A percentile compares a stretch with the other conserved stretches of the same genome.
These are phyloP conservation scores for Petrocephalus sullivani DNA, from an alignment of 2,797 vertebrate genomes.

Conservation along the genomic window DNA sequence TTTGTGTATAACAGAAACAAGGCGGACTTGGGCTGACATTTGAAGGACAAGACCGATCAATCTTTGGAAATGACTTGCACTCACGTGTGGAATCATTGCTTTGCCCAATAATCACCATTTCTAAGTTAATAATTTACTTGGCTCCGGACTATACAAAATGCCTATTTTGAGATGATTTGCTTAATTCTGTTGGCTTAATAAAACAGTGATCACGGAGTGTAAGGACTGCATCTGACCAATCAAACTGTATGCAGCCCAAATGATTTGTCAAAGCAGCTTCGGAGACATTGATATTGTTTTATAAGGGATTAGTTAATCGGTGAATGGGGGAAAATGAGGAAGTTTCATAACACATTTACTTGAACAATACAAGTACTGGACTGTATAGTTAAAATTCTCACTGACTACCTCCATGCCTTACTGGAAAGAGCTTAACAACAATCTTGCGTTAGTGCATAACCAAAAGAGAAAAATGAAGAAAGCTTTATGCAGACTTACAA, in stretches of 20 bases:
- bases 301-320: background rate
- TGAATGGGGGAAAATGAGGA: background rate
- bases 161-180: background rate
- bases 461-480: background rate
- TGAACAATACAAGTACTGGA: background rate
- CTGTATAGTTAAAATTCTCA: background rate
- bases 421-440: background rate
- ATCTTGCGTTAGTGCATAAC: background rate
- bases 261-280: background rate
- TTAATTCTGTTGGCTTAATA: background rate
- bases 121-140: background rate
- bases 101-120: too few species aligned
- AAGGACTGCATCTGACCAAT: background rate
- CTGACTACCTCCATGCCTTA: background rate
- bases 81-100: background rate
- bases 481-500: background rate
- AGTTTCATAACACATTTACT: background rate
- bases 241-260: background rate
- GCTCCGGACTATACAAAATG: background rate
- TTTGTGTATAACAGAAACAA: too few species aligned
- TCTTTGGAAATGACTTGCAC: background rate
- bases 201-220: background rate
- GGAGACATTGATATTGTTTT: background rate
- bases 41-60: background rate
- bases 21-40: background rate